Evolutionary conservation across 2,888 invertebrate genomes (phyloP).

Genomic region (Spilosoma lubricipeda): DNA sequence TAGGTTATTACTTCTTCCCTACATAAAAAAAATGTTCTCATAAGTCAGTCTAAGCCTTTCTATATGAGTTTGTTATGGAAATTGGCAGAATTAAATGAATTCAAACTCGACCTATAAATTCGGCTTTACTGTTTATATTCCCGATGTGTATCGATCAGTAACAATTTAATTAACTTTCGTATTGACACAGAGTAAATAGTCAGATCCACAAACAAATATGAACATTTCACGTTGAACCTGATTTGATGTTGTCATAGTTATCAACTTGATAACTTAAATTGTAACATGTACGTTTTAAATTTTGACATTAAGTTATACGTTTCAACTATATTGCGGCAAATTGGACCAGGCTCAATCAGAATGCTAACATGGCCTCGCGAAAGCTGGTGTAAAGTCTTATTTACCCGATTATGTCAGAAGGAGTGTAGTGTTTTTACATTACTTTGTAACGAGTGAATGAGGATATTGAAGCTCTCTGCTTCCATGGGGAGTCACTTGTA

Average conservation of each 20-base stretch:
- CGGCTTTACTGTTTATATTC: background rate
- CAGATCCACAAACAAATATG: background rate
- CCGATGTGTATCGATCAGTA: background rate
- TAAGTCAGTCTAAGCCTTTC: no score
- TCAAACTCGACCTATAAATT: background rate
- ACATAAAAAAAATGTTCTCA: no score
- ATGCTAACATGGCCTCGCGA: no score
- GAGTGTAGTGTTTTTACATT: no score
- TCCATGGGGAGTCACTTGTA: no score
- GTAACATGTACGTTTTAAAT: background rate
- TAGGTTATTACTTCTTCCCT: no score
- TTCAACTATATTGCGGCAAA: no score
- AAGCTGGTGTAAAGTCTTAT: no score
- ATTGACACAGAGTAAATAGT: background rate
- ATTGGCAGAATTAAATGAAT: background rate
- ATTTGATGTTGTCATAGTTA: background rate
- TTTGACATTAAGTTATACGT: background rate
- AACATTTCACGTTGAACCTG: background rate
- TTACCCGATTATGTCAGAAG: no score
- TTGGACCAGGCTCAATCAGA: no score
- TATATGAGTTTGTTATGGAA: background rate
- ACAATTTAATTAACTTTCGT: constrained; percentile 5
- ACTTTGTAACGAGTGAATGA: no score
- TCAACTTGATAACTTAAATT: background rate
- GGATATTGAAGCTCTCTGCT: no score